Evolutionary conservation across 2,113 vertebrate species (phyloP).

Genomic region (Rhinoderma darwinii): DNA sequence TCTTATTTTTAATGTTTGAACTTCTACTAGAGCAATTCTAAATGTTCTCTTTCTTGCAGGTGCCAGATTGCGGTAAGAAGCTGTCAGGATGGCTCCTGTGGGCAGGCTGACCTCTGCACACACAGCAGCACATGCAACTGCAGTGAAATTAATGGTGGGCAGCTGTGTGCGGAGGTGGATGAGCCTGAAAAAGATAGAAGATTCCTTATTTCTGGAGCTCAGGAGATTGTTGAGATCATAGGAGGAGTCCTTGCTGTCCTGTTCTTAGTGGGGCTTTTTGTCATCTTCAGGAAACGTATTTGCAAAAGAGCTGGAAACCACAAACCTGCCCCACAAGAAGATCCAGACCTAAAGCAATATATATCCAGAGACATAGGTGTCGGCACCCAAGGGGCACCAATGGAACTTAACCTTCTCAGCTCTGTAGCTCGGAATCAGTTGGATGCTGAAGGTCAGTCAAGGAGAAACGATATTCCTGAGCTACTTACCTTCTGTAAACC

Average conservation of each 20-base stretch:
- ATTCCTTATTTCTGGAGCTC: constrained; percentile 67
- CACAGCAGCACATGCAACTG: constrained; percentile 73
- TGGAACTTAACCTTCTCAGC: constrained; percentile 82
- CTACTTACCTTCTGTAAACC: constrained; percentile 72
- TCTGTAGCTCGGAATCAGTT: constrained; percentile 72
- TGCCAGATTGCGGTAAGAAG: constrained; percentile 75
- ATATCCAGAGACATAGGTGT: constrained; percentile 80
- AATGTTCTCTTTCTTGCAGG: constrained; percentile 66
- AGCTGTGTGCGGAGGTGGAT: constrained; percentile 64
- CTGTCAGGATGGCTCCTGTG: constrained; percentile 79
- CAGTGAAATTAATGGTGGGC: constrained; percentile 61
- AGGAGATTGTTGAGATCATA: constrained; percentile 79
- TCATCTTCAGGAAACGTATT: constrained; percentile 76
- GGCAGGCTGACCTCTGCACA: constrained; percentile 72
- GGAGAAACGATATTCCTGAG: constrained; percentile 68
- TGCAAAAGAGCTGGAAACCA: constrained; percentile 76
- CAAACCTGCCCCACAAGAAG: constrained; percentile 83
- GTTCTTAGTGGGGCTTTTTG: constrained; percentile 68
- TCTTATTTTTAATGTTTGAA: neutral
- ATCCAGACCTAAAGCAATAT: constrained; percentile 83
- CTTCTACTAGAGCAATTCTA: neutral
- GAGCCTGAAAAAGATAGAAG: neutral
- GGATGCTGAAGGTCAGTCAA: constrained; percentile 72
- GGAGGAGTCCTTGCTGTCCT: constrained; percentile 71
- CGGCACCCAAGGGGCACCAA: constrained; percentile 73